Conservation (phyloP, 2,797 vertebrate genomes). For the Moxostoma hubbsi region DNA sequence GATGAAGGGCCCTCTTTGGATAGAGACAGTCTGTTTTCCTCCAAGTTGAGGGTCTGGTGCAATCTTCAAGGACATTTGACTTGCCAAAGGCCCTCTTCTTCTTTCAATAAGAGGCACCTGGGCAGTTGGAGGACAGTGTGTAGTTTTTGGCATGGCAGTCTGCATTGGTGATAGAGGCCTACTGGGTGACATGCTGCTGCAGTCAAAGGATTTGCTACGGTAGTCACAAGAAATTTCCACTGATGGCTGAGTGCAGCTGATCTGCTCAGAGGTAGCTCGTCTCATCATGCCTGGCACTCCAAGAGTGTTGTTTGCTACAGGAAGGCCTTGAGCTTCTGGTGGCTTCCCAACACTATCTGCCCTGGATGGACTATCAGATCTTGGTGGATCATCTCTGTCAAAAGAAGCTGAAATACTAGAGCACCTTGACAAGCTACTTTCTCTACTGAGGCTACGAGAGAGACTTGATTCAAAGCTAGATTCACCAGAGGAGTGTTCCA, state of each 20-base stretch:
- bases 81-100: constrained; percentile 91
- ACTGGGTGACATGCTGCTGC: constrained; percentile 83
- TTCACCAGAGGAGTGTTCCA: constrained; percentile 93
- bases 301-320: constrained; percentile 83
- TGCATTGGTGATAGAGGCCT: constrained; percentile 75
- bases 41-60: constrained; percentile 83
- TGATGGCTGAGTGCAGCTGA: constrained; percentile 85
- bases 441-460: constrained; percentile 92
- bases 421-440: constrained; percentile 92
- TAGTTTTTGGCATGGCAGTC: constrained; percentile 68
- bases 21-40: constrained; percentile 71
- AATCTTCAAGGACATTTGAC: constrained; percentile 97
- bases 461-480: constrained; percentile 93
- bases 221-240: constrained; percentile 89
- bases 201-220: constrained; percentile 97
- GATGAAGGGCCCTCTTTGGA: constrained; percentile 73
- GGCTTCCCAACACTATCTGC: constrained; percentile 79
- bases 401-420: constrained; percentile 95
- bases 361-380: constrained; percentile 84
- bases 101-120: constrained; percentile 94
- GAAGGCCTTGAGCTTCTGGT: constrained; percentile 82
- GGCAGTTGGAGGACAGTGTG: constrained; percentile 67
- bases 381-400: constrained; percentile 88
- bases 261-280: constrained; percentile 93
- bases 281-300: constrained; percentile 91